phyloP scores from a whole-genome alignment of 2,797 vertebrate species.

The Anisognathus igniventris region DNA sequence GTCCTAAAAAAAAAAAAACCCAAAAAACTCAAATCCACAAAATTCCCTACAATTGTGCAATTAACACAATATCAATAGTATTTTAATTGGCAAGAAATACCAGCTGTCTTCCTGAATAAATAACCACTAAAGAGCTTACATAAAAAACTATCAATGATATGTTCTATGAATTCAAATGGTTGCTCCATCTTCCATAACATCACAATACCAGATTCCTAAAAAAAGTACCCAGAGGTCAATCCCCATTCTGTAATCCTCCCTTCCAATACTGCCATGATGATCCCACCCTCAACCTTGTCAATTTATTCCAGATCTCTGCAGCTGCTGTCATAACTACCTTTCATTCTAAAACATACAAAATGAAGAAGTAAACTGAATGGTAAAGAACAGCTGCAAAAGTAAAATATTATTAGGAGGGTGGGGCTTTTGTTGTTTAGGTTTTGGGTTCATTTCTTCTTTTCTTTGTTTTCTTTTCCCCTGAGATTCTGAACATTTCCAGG shows the following conservation, averaged over 20 bases:
- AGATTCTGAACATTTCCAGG: neutral
- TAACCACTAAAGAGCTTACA: neutral
- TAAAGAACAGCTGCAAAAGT: neutral
- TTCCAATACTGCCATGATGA: neutral
- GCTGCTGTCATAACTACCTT: neutral
- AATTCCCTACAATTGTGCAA: neutral
- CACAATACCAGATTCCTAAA: neutral
- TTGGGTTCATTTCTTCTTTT: neutral
- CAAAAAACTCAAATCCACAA: neutral
- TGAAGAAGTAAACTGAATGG: neutral
- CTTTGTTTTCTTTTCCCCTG: neutral
- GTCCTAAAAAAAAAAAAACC: slow-evolving; percentile 1
- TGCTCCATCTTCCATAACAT: neutral
- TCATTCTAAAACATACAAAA: neutral
- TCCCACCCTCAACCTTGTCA: neutral
- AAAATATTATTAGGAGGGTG: neutral
- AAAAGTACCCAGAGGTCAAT: neutral
- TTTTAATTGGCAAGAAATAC: neutral
- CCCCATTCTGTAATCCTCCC: neutral
- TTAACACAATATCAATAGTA: neutral
- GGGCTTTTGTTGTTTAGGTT: neutral
- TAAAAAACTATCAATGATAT: neutral
- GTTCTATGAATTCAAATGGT: neutral
- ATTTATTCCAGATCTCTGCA: neutral
- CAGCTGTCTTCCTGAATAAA: neutral